Evolutionary conservation across 2,797 vertebrate species (phyloP).

Genomic region (Psittacula echo): DNA sequence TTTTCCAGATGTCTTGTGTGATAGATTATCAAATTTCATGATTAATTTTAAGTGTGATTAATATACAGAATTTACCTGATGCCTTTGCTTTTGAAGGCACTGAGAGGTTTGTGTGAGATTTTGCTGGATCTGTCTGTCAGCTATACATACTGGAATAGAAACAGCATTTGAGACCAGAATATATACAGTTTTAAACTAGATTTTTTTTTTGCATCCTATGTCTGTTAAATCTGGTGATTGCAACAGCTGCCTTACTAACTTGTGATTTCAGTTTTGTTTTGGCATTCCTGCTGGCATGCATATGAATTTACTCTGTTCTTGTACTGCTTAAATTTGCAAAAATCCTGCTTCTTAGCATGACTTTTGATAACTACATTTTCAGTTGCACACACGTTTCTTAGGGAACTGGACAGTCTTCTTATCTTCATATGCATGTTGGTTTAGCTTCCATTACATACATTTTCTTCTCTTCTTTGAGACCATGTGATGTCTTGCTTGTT

Average conservation of each 20-base stretch:
- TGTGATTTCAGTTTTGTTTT: slow-evolving; percentile 47
- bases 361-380: background rate
- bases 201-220: background rate
- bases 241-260: slow-evolving; percentile 41
- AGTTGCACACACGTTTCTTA: background rate
- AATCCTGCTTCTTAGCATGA: background rate
- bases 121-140: slow-evolving; percentile 21
- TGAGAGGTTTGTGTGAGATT: background rate
- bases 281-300: background rate
- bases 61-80: background rate
- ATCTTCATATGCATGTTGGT: background rate
- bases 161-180: slow-evolving; percentile 9
- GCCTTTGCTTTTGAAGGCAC: background rate
- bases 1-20: background rate
- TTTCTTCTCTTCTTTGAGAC: background rate
- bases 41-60: background rate
- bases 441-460: background rate
- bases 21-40: background rate
- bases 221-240: slow-evolving; percentile 31
- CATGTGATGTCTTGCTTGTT: background rate
- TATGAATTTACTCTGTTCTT: slow-evolving; percentile 25
- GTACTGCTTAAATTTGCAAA: background rate
- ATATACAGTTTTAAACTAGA: background rate
- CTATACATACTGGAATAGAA: background rate
- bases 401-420: background rate